These are phyloP conservation scores for Xanthia icteritia DNA, from an alignment of 2,888 invertebrate genomes.

Conservation along the genomic window DNA sequence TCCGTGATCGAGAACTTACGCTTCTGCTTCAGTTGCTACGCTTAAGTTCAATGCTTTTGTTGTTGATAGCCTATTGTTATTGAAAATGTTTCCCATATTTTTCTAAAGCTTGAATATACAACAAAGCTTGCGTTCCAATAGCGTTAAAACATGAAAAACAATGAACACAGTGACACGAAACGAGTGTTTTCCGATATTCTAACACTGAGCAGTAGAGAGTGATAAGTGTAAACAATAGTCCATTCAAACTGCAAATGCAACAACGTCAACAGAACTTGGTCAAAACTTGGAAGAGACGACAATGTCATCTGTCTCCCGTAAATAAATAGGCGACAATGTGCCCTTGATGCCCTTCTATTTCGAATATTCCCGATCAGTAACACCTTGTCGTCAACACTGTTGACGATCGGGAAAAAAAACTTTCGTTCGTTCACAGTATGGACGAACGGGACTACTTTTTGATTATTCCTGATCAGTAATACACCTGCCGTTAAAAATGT, in stretches of 20 bases:
- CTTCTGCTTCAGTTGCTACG: conserved; percentile 4
- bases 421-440: too few relatives aligned
- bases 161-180: conserved; percentile 7
- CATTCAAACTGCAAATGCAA: conserved; percentile 28
- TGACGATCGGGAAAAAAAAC: too few relatives aligned
- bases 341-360: conserved; percentile 6
- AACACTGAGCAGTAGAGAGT: neutral
- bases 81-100: conserved; percentile 36
- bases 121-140: conserved; percentile 36
- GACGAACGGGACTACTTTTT: too few relatives aligned
- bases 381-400: too few relatives aligned
- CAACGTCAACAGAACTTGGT: conserved; percentile 25
- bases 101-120: conserved; percentile 26
- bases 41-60: conserved; percentile 52
- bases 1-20: conserved; percentile 7
- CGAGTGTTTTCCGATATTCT: conserved; percentile 17
- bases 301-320: conserved; percentile 13
- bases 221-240: neutral
- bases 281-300: conserved; percentile 27
- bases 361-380: too few relatives aligned
- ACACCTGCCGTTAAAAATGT: too few relatives aligned
- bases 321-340: conserved; percentile 47
- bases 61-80: conserved; percentile 42
- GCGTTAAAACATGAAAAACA: conserved; percentile 22
- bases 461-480: too few relatives aligned